phyloP scores from a whole-genome alignment of 2,113 vertebrate species.

The Orthochromis indermauri region DNA sequence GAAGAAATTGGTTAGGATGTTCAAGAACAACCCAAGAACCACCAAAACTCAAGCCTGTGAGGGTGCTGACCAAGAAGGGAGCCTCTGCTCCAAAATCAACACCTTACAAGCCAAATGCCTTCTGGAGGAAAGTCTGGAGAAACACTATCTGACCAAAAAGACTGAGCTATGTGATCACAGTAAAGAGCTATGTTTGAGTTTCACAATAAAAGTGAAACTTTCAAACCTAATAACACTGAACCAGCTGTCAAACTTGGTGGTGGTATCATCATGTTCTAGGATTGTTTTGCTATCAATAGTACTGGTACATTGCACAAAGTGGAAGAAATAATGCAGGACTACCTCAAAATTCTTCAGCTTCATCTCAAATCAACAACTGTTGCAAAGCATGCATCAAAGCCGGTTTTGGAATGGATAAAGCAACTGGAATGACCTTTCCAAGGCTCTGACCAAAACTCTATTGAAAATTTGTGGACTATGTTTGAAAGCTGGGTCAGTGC shows the following conservation, averaged over 20 bases:
- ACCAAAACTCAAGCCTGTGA: not conserved
- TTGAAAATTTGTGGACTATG: not conserved
- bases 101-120: not conserved
- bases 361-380: not conserved
- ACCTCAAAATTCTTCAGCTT: not conserved
- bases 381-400: not conserved
- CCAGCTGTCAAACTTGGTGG: not conserved
- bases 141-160: not conserved
- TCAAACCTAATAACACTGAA: not conserved
- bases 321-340: not conserved
- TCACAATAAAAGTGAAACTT: not conserved
- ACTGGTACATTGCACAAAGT: not conserved
- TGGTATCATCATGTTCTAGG: not conserved
- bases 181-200: not conserved
- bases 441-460: not conserved
- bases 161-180: not conserved
- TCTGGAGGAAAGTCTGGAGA: not conserved
- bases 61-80: not conserved
- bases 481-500: not conserved
- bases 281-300: not conserved
- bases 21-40: not conserved
- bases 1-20: not conserved
- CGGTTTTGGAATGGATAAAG: not conserved
- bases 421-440: not conserved
- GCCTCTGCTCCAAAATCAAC: not conserved